phyloP scores from a whole-genome alignment of 2,888 invertebrate genomes.

The Odontothrips loti region DNA sequence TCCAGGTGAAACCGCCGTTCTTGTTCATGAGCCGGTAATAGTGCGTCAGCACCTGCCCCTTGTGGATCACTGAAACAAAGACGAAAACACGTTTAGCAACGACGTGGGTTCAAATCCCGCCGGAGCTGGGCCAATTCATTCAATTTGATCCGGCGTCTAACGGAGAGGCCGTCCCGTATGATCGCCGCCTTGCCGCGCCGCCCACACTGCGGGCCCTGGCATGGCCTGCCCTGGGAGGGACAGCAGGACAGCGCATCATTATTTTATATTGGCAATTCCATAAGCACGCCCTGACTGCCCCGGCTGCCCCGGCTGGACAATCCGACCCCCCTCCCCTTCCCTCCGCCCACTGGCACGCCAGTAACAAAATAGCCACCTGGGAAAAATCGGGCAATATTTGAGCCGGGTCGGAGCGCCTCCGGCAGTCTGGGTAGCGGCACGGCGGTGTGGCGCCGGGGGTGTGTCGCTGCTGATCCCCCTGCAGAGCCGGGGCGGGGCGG shows the following conservation, averaged over 20 bases:
- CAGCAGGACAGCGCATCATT: neutral
- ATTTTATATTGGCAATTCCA: slow-evolving; percentile 20
- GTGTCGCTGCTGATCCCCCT: too few species aligned
- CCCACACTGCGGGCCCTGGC: neutral
- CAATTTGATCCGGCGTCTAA: too few species aligned
- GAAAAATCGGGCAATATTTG: slow-evolving; percentile 11
- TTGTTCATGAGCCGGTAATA: slow-evolving; percentile 96
- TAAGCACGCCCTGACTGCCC: neutral
- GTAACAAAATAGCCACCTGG: slow-evolving; percentile 22
- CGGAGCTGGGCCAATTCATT: too few species aligned
- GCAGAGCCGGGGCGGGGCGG: too few species aligned
- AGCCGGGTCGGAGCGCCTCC: neutral
- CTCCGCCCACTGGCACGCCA: neutral
- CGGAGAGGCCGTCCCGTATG: too few species aligned
- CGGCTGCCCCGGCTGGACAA: neutral
- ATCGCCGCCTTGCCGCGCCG: neutral
- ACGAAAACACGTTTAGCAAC: slow-evolving; percentile 40
- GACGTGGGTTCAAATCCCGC: neutral
- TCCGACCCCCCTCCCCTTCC: neutral
- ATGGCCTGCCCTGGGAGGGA: too few species aligned
- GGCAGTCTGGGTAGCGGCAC: neutral
- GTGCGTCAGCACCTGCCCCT: slow-evolving; percentile 93
- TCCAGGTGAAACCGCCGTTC: slow-evolving; percentile 92
- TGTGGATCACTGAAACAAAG: slow-evolving; percentile 83
- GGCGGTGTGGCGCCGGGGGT: too few species aligned